Conservation (phyloP, 1,140 invertebrate species). For the Drosophila baimaii region DNA sequence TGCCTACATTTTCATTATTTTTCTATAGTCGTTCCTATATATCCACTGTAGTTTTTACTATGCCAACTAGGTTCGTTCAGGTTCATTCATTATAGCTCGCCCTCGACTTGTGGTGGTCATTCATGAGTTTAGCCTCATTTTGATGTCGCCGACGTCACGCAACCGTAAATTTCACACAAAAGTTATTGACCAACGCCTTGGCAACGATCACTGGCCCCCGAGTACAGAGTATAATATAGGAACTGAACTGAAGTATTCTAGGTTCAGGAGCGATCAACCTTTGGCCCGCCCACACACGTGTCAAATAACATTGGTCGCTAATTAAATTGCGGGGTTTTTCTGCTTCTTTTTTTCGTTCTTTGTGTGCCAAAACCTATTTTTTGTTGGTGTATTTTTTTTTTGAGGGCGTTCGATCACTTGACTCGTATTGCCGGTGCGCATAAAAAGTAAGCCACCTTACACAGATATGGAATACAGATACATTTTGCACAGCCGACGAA, state of each 20-base stretch:
- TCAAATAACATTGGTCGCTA: conserved; percentile 58
- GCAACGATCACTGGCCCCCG: conserved; percentile 36
- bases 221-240: conserved; percentile 26
- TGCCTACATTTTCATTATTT: neutral
- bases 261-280: conserved; percentile 40
- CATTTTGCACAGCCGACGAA: conserved; percentile 36
- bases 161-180: conserved; percentile 14
- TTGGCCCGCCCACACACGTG: conserved; percentile 69
- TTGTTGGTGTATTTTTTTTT: conserved; percentile 18
- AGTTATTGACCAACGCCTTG: conserved; percentile 49
- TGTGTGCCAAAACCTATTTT: conserved; percentile 24
- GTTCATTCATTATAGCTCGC: conserved; percentile 41
- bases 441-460: conserved; percentile 47
- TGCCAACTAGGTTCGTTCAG: conserved; percentile 16
- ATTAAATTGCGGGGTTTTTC: conserved; percentile 37
- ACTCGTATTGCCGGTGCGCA: conserved; percentile 61
- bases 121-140: conserved; percentile 55
- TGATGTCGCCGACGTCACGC: conserved; percentile 53
- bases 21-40: conserved; percentile 3
- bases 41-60: conserved; percentile 49
- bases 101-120: conserved; percentile 44
- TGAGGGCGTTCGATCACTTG: conserved; percentile 64
- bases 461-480: conserved; percentile 30
- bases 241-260: conserved; percentile 24
- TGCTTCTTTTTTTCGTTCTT: conserved; percentile 4